phyloP scores from a whole-genome alignment of 2,113 vertebrate genomes.

The Naja naja region DNA sequence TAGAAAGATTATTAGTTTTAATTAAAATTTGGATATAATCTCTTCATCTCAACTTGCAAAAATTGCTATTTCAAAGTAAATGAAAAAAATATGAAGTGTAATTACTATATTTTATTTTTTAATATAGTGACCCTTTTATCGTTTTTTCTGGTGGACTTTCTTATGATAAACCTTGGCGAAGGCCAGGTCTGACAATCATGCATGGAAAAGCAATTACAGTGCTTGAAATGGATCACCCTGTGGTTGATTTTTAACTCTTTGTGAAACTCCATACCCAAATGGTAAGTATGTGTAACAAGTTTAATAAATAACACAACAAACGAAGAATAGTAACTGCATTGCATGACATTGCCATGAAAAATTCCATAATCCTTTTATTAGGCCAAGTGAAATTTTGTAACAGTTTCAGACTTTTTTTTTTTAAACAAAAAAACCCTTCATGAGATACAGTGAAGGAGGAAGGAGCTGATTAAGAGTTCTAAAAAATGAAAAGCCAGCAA shows the following conservation, averaged over 20 bases:
- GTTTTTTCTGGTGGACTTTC: constrained; percentile 96
- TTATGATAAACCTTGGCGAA: constrained; percentile 91
- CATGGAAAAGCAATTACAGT: constrained; percentile 97
- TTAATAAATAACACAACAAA: not conserved
- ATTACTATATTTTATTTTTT: constrained; percentile 25
- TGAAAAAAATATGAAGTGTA: not conserved
- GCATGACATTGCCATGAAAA: not conserved
- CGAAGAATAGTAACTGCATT: not conserved
- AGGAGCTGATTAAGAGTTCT: not conserved
- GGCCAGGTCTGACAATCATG: constrained; percentile 96
- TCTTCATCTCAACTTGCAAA: constrained; percentile 10
- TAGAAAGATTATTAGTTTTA: not conserved
- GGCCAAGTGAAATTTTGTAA: not conserved
- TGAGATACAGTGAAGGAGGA: not conserved
- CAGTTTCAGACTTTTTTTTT: not conserved
- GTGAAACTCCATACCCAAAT: constrained; percentile 95
- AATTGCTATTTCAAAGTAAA: not conserved
- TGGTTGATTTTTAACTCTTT: constrained; percentile 97
- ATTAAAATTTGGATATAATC: not conserved
- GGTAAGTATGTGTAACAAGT: constrained; percentile 73
- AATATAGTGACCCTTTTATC: constrained; percentile 88
- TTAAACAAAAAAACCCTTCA: not conserved
- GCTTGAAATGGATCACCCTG: constrained; percentile 97
- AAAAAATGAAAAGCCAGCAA: not conserved
- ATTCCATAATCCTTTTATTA: not conserved